phyloP scores from a whole-genome alignment of 2,888 invertebrate species.

The Yponomeuta cagnagella region DNA sequence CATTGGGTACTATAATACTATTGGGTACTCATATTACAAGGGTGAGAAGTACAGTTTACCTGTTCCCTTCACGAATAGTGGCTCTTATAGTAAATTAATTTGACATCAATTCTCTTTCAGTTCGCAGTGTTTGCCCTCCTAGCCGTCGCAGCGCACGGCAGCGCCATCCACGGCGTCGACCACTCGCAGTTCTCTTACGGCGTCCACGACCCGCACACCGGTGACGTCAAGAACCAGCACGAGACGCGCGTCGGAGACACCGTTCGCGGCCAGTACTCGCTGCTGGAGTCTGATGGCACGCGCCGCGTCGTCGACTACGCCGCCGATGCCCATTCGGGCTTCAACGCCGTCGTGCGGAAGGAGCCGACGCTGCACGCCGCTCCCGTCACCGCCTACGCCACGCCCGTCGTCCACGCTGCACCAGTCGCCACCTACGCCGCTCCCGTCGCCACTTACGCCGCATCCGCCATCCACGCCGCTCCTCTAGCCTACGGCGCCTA shows the following conservation, averaged over 20 bases:
- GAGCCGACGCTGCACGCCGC: conserved; percentile 44
- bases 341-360: conserved; percentile 51
- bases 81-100: no score
- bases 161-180: conserved; percentile 50
- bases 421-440: conserved; percentile 25
- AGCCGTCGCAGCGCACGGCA: conserved; percentile 61
- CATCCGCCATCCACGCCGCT: conserved; percentile 23
- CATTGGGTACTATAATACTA: no score
- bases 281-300: conserved; percentile 77
- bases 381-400: conserved; percentile 33
- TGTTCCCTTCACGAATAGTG: no score
- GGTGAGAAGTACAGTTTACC: no score
- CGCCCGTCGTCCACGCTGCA: conserved; percentile 17
- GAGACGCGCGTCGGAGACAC: conserved; percentile 79
- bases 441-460: conserved; percentile 25
- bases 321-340: conserved; percentile 47
- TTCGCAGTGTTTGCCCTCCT: conserved; percentile 61
- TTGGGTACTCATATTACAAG: no score
- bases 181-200: conserved; percentile 67
- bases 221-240: conserved; percentile 74
- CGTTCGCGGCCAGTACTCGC: conserved; percentile 73
- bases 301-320: conserved; percentile 78
- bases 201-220: conserved; percentile 67
- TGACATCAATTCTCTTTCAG: conserved; percentile 45
- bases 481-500: conserved; percentile 28